Base-by-base conservation (phyloP, 2,113 vertebrate genomes). In the Macrotus californicus region DNA sequence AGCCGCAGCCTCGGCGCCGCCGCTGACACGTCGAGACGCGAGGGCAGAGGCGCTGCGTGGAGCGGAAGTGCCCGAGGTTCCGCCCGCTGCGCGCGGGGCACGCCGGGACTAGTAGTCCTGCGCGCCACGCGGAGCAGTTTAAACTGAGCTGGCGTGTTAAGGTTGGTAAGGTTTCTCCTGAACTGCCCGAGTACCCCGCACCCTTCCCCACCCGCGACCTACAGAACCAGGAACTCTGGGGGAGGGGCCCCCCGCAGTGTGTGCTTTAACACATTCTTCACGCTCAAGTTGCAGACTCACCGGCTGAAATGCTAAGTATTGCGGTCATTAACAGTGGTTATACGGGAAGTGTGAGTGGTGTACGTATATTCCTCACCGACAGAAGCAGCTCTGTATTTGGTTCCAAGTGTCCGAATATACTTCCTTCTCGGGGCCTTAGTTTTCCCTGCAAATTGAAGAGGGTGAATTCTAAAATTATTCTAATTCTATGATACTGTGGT, bases 21-120 rank as follows among this genome's bases (percentile, higher is more conserved):
- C 87, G 66, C 96, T 95, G 95, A 95, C 97, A 97, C 97, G 97
- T 97, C 94, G 96, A 96, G 96, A 97, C 97, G 96, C 84, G 93
- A 96, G 82, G 89, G 92, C 93, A 93, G 54, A 43, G 43, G 94
- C 84, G 81, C 97, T 97, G 95, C 96, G 97, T 97, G 89, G 80
- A 50, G 89, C 97, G 97, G 97, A 97, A 97, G 93, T 91, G 70
- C 9, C 86, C 8, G 61, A 31, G 21, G 72, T 56, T 61, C 89
- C 87, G 39, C 82, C 80, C 43, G 31, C 46, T 2, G 70, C 18
- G 56, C 93, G 96, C 94, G 24, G 13, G 13, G 96, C n/a, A 86
- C 85, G 29, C 84, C 64, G 98, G 98, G 97, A 97, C 29, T 2
- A 34, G 96, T 97, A 98, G 98, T 98, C 69, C 10, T 0, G 7